Evolutionary conservation across 2,888 invertebrate species (phyloP), one percentile per base, ranked within the genome.

Genomic region (Epinotia bilunana): DNA sequence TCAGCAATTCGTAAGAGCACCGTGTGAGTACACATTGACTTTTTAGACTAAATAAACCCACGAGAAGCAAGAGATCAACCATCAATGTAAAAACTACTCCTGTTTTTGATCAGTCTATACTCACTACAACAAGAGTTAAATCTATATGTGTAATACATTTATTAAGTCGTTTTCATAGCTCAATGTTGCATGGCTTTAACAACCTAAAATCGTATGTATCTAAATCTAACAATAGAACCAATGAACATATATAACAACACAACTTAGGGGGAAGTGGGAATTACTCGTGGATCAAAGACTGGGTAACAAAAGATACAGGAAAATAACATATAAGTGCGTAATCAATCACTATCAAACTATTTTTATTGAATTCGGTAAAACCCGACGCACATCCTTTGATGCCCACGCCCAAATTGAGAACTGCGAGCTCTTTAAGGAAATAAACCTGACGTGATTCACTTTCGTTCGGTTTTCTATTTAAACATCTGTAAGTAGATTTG

Each of bases 291-390:
- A 28, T 33, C 33, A 18, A n/a, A 20, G 20, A 43, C 43, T 46
- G 43, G 11, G 6, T 28, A 33, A 60, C 23, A 58, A 58, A 58
- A 23, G 49, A 23, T 58, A 16, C 12, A 58, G 12, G 12, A 23
- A 20, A 23, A 20, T 23, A 23, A 4, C 16, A 23, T 58, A 23
- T 3, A 58, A 5, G 2, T 20, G 20, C 12, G 23, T 58, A 58
- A 58, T 58, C 58, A 58, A 58, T 58, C 58, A 23, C 55, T 18
- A 55, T 55, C n/a, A 9, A 55, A 55, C 55, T 11, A 55, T 55
- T 18, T 55, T 55, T 18, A n/a, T 55, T 55, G 16, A 49, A 49
- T 16, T 49, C 49, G 49, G 49, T 49, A 49, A 49, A 49, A 55
- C 18, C 18, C 18, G 55, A 18, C 18, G 11, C 55, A 18, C 11